Base-by-base conservation (phyloP, 2,113 vertebrate genomes). In the Cettia cetti region DNA sequence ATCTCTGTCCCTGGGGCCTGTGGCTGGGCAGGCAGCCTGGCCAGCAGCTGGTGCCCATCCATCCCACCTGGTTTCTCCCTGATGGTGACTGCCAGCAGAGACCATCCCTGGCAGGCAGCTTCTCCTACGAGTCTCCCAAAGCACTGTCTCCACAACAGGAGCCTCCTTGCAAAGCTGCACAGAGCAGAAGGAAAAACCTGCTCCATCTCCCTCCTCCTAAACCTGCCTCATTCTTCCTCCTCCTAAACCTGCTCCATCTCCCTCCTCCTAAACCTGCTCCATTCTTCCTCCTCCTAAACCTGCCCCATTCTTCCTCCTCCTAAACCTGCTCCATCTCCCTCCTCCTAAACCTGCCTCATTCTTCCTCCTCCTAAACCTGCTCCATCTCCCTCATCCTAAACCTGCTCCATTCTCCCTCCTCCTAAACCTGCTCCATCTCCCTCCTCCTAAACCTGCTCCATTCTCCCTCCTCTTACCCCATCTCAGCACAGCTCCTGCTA, bases 131-230 rank as follows among this genome's bases (percentile, higher is more conserved):
- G 50, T 5, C 59, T 79, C 61, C 20, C 69, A 63, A 65, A 87
- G 47, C 23, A 13, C 22, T 10, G 15, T 5, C 35, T 65, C 30
- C 45, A 7, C 4, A 7, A 39, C 0, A 24, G 23, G 1, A 87
- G 18, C 23, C 39, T 66, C n/a, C 52, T 22, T 30, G 26, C 33
- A 66, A 59, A 52, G 3, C 16, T 53, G 24, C n/a, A 18, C 2
- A 28, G 53, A 65, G 22, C 15, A 23, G 37, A 56, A 39, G 11
- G 12, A 42, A 39, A 39, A 90, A n/a, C 14, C 57, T 37, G 57
- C n/a, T 37, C 33, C 1, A 1, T 20, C 20, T 63, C 57, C 30
- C 45, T 57, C 72, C 77, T 44, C 61, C 39, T 9, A 10, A 52
- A 10, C 50, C 50, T 52, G 27, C 27, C 27, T 26, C 49, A 50